Percentiles rank a stretch among this genome's conserved stretches.
Conservation (phyloP, 2,113 vertebrate genomes). For the Fregetta grallaria region DNA sequence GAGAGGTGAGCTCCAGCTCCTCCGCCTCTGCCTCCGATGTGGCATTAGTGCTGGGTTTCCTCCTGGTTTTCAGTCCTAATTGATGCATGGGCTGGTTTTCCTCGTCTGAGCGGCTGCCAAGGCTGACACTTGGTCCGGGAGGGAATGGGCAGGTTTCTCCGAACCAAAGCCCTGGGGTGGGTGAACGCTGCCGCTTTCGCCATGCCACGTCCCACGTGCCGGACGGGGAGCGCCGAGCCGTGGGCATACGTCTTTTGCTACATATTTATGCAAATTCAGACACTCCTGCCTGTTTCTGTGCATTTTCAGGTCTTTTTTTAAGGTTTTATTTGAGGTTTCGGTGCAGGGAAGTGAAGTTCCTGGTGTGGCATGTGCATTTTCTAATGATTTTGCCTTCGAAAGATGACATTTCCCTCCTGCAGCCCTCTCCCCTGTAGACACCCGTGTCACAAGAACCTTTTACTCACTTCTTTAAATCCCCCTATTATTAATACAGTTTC, state of each 20-base stretch:
- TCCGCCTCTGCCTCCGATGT: rapidly evolving
- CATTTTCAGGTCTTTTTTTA: not conserved
- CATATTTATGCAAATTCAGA: not conserved
- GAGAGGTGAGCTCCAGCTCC: not conserved
- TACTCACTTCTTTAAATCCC: not conserved
- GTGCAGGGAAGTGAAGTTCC: not conserved
- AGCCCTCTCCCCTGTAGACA: not conserved
- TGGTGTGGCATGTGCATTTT: not conserved
- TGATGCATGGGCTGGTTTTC: rapidly evolving
- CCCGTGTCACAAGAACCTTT: not conserved
- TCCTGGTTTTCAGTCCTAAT: not conserved
- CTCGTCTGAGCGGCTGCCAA: not conserved
- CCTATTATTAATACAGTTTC: not conserved
- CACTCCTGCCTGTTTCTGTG: not conserved
- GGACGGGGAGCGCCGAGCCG: rapidly evolving
- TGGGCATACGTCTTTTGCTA: not conserved
- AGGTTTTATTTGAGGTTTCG: not conserved
- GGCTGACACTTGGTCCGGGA: not conserved
- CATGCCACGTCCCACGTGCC: rapidly evolving
- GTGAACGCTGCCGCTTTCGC: rapidly evolving
- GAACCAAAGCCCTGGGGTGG: rapidly evolving
- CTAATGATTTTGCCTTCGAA: not conserved
- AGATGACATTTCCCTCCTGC: not conserved
- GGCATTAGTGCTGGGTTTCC: rapidly evolving
- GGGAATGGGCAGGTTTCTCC: not conserved